These are phyloP conservation scores for Leptinotarsa juncta DNA, from an alignment of 2,888 invertebrate genomes.

Conservation along the genomic window DNA sequence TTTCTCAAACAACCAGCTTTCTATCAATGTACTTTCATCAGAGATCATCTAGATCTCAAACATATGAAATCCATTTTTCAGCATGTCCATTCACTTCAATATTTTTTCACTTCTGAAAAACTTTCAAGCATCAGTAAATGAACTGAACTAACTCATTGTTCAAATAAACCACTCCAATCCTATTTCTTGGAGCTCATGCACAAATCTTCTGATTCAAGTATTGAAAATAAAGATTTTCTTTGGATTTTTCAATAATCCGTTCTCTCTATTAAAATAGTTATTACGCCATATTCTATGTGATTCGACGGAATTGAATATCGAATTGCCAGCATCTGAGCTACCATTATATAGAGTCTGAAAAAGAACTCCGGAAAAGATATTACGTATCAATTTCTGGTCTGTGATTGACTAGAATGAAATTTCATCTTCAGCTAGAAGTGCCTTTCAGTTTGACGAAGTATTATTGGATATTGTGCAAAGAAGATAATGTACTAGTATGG, in stretches of 20 bases:
- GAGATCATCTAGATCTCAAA: too few relatives aligned
- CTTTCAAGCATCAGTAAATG: too few relatives aligned
- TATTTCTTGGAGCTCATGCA: neutral
- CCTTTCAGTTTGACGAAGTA: too few relatives aligned
- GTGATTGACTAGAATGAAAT: too few relatives aligned
- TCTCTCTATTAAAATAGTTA: constrained; percentile 3
- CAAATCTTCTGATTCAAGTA: neutral
- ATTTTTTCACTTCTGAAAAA: too few relatives aligned
- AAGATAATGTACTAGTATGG: too few relatives aligned
- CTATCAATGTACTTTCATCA: too few relatives aligned
- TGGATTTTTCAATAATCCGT: neutral
- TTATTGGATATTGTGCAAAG: too few relatives aligned
- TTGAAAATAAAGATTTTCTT: constrained; percentile 1
- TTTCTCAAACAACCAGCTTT: too few relatives aligned
- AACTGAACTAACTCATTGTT: neutral
- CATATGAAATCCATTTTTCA: too few relatives aligned
- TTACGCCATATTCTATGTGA: neutral
- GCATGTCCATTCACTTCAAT: too few relatives aligned
- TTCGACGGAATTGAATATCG: constrained; percentile 9
- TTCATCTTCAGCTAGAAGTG: too few relatives aligned
- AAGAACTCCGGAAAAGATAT: neutral
- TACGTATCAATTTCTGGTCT: neutral
- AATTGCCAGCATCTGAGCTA: neutral
- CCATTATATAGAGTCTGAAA: neutral
- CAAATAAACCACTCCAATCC: neutral